Base-by-base conservation (phyloP, 2,888 invertebrate genomes). In the Gasteruption jaculator region DNA sequence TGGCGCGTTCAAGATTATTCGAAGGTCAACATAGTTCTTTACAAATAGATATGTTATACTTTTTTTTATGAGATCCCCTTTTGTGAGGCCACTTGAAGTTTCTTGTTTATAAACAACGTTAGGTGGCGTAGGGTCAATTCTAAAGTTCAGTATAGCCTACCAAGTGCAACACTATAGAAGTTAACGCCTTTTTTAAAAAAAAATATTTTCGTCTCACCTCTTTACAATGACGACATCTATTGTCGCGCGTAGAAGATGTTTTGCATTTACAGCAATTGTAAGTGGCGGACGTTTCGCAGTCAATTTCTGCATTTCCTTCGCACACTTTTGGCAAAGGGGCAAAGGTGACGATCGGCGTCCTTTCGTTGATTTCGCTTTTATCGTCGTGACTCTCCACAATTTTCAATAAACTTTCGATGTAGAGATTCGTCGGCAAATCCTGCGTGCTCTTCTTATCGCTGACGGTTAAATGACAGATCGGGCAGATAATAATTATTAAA, bases 361-460 rank as follows among this genome's bases (percentile, higher is more conserved):
- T 38, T 34, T 41, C 31, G 24, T 15, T 32, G 3, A 11, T 24
- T 11, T n/a, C 12, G 11, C 18, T 22, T 36, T 32, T 12, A 10
- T 26, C 5, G 7, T 20, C 29, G 27, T 70, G 61, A 10, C 74
- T 73, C 10, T 80, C 65, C 30, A 80, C 62, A n/a, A n/a, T n/a
- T 36, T 72, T 66, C 2, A 84, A 69, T 25, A 85, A 65, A 1
- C 79, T 79, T 52, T 82, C 79, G 32, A 84, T 77, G 61, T 84
- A 83, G 27, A 82, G 67, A 61, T 85, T 85, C 6, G 78, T 77
- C n/a, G 82, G 83, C n/a, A 84, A 65, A 3, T 72, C 63, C 12
- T 77, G 74, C 12, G 82, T 61, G 31, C 34, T 18, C 3, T 76
- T 76, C 3, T 76, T 76, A 33, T 73, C 73, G 1, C 74, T 57